Conservation (phyloP, 2,113 vertebrate genomes). For the Miniopterus natalensis region DNA sequence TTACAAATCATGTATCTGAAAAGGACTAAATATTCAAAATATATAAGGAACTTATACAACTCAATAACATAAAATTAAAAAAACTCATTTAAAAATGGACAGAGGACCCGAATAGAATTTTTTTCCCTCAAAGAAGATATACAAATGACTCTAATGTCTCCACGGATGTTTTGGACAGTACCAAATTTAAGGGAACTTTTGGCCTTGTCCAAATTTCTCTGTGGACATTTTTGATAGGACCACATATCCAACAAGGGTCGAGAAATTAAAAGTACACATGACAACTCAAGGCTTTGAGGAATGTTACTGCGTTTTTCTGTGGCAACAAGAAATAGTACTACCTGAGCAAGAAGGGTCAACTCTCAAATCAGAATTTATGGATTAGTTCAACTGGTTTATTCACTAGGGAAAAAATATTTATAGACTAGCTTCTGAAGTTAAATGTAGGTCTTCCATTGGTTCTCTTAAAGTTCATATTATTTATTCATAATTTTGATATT, state of each 20-base stretch:
- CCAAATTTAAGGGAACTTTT: background rate
- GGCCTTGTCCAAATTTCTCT: background rate
- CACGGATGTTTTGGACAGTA: background rate
- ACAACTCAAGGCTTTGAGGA: background rate
- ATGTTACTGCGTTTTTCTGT: background rate
- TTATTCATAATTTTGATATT: conserved; percentile 35
- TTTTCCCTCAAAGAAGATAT: background rate
- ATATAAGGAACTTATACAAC: background rate
- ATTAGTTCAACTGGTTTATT: background rate
- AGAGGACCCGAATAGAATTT: background rate
- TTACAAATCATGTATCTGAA: background rate
- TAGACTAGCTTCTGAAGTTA: background rate
- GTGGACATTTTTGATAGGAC: background rate
- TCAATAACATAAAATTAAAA: background rate
- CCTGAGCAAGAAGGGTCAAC: background rate
- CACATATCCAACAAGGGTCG: background rate
- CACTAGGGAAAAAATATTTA: background rate
- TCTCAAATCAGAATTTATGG: background rate
- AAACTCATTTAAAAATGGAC: background rate
- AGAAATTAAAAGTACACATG: background rate
- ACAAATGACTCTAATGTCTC: background rate
- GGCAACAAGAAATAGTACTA: background rate
- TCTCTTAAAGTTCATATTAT: conserved; percentile 23
- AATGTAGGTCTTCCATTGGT: background rate
- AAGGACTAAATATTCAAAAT: background rate